These are phyloP conservation scores for Microctonus aethiopoides DNA, from an alignment of 2,888 invertebrate genomes.

Conservation along the genomic window DNA sequence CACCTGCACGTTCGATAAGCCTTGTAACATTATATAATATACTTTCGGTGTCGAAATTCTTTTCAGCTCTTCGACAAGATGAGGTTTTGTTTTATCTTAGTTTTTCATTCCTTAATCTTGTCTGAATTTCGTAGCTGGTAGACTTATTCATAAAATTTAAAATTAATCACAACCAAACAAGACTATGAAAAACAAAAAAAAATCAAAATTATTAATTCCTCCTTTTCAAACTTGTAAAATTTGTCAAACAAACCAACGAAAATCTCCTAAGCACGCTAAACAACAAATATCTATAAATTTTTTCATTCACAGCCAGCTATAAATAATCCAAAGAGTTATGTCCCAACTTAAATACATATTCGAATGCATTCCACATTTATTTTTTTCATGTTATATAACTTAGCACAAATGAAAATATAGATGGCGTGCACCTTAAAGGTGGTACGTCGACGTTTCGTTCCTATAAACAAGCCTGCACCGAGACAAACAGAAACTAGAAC, in stretches of 20 bases:
- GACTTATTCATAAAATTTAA: not conserved
- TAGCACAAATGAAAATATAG: slow-evolving; percentile 40
- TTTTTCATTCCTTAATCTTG: not conserved
- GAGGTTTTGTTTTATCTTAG: not conserved
- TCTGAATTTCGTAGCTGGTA: not conserved
- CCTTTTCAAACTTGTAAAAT: not conserved
- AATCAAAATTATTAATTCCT: not conserved
- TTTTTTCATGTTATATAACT: not conserved
- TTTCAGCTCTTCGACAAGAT: slow-evolving; percentile 1
- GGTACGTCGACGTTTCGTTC: slow-evolving; percentile 44
- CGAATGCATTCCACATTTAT: not conserved
- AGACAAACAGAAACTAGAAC: slow-evolving; percentile 21
- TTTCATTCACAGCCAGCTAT: too few relatives aligned
- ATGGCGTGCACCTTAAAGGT: slow-evolving; percentile 49
- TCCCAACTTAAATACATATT: too few relatives aligned
- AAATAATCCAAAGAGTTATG: too few relatives aligned
- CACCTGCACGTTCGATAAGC: slow-evolving; percentile 10
- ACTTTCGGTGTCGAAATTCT: slow-evolving; percentile 20
- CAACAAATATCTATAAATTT: too few relatives aligned
- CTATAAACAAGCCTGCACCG: slow-evolving; percentile 55
- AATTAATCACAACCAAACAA: not conserved
- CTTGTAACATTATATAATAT: slow-evolving; percentile 20
- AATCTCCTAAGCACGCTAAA: too few relatives aligned
- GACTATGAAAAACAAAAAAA: not conserved
- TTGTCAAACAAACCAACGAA: too few relatives aligned